Evolutionary conservation across 2,113 vertebrate species (phyloP), one percentile per base, ranked within the genome.

Genomic region (Mormoops blainvillei): DNA sequence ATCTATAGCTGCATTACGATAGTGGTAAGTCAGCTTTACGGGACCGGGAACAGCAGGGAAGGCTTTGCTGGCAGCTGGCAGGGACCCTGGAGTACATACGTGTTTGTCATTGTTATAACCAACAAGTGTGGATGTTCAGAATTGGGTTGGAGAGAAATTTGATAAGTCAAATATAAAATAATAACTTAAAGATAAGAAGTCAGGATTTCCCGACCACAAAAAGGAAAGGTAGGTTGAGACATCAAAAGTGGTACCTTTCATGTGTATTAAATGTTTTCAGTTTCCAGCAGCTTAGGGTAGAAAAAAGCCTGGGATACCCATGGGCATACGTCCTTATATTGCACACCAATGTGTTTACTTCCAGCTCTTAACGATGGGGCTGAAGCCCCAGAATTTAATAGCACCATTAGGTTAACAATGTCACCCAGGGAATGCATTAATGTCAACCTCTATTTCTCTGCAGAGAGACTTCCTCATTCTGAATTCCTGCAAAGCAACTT

Each of bases 131-230:
- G 92, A 67, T 83, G 22, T 77, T 87, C 50, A 94, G 82, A 92
- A 65, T 28, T 3, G 10, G 56, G 45, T 77, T 63, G 88, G 52
- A 92, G 92, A 81, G 65, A 65, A 94, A 77, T 38, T 61, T 82
- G 33, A 50, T 86, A 68, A 87, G 26, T 86, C 82, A 91, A 96
- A 80, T 76, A 20, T 91, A 93, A 94, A 95, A 85, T 91, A 24
- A 31, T 71, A 16, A 88, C 80, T 78, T 65, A 76, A 71, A 97
- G 33, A 36, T 45, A 80, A n/a, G 26, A 82, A 91, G 41, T 74
- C 4, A 63, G n/a, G 15, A 31, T 91, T 95, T 80, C 5, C 28
- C 28, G 89, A 36, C 3, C n/a, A 87, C 83, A 56, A 80, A 70
- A 20, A 81, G 67, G 77, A 80, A 82, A 76, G 5, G 43, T 22